A percentile compares a stretch with the other conserved stretches of the same genome.
These are phyloP conservation scores for Cataglyphis albicans DNA, from an alignment of 2,888 invertebrate species.

Conservation along the genomic window DNA sequence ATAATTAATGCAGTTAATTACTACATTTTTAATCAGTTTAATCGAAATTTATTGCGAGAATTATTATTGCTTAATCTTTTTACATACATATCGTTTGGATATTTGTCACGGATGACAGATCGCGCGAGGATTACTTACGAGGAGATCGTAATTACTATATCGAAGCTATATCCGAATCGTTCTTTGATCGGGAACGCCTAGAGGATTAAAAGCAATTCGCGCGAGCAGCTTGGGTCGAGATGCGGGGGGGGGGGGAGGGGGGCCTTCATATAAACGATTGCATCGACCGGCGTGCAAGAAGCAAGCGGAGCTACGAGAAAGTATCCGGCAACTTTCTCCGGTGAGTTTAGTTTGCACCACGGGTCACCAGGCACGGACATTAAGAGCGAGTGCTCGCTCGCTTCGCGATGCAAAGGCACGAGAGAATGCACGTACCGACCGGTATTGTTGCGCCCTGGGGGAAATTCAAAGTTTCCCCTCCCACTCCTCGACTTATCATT, in stretches of 20 bases:
- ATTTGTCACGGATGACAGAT: neutral
- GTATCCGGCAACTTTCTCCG: slow-evolving; percentile 84
- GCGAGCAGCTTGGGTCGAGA: slow-evolving; percentile 62
- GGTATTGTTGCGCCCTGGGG: slow-evolving; percentile 61
- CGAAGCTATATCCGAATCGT: neutral
- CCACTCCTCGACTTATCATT: slow-evolving; percentile 1
- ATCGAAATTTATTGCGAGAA: neutral
- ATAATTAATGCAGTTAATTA: too few species aligned
- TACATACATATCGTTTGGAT: neutral
- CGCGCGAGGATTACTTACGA: neutral
- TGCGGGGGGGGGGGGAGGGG: too few species aligned
- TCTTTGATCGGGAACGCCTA: slow-evolving; percentile 22
- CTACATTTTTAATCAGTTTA: neutral
- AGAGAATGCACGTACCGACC: slow-evolving; percentile 33
- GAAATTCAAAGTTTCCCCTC: slow-evolving; percentile 55
- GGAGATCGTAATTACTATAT: neutral
- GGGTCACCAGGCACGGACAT: slow-evolving; percentile 84
- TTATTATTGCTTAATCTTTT: neutral
- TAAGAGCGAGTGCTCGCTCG: slow-evolving; percentile 79
- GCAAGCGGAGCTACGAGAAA: slow-evolving; percentile 81
- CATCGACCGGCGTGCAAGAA: slow-evolving; percentile 79
- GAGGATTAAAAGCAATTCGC: slow-evolving; percentile 46
- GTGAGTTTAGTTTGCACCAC: slow-evolving; percentile 84
- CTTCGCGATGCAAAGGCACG: slow-evolving; percentile 32
- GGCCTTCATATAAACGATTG: slow-evolving; percentile 81